A percentile compares a stretch with the other conserved stretches of the same genome.
Evolutionary conservation across 1,140 invertebrate species (phyloP).

Genomic region (Nephila pilipes): DNA sequence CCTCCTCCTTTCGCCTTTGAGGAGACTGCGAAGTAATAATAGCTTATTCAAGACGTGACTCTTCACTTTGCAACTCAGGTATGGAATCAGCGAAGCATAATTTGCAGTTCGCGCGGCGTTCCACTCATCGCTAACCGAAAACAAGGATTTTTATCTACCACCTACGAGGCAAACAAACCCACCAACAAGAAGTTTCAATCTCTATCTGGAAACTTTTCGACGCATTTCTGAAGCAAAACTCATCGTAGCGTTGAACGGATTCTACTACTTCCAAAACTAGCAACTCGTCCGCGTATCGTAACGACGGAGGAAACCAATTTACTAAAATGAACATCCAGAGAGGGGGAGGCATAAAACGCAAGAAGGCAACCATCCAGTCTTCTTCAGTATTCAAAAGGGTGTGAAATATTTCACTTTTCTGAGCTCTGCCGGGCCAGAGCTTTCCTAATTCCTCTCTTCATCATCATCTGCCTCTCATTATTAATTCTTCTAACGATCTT

Average conservation of each 20-base stretch:
- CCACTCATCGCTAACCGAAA: neutral
- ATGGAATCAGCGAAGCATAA: neutral
- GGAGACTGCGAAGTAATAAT: neutral
- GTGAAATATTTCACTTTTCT: constrained; percentile 73
- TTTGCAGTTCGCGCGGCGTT: constrained; percentile 5
- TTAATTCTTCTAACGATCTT: constrained; percentile 76
- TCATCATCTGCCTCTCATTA: constrained; percentile 70
- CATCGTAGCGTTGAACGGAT: constrained; percentile 68
- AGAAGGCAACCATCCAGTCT: neutral
- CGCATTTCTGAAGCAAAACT: constrained; percentile 49
- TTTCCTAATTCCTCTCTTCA: constrained; percentile 65
- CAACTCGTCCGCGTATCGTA: constrained; percentile 15
- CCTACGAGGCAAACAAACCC: constrained; percentile 33
- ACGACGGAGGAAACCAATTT: constrained; percentile 65
- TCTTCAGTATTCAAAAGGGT: constrained; percentile 76
- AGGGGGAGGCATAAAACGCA: constrained; percentile 17
- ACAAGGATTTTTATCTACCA: constrained; percentile 50
- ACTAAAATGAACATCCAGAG: constrained; percentile 39
- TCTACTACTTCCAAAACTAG: constrained; percentile 19
- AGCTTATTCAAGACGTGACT: neutral
- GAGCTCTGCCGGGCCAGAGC: neutral
- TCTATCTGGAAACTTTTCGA: constrained; percentile 54
- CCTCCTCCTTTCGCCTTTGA: neutral
- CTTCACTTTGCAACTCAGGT: neutral
- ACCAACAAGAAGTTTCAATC: constrained; percentile 62